Evolutionary conservation across 2,888 invertebrate species (phyloP).

Genomic region (Fissipunctia ypsillon): DNA sequence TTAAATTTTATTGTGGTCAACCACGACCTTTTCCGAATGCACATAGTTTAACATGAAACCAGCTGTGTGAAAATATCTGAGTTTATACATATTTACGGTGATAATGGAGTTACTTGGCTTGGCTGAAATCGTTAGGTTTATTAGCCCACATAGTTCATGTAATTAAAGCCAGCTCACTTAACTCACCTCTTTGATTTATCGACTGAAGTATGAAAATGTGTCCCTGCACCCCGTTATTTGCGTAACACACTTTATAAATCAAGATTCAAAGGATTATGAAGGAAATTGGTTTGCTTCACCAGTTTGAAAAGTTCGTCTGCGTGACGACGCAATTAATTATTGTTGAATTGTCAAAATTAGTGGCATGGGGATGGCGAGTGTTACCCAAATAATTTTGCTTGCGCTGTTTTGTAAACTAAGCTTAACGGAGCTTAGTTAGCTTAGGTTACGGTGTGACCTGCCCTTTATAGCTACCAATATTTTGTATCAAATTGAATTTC

Average conservation of each 20-base stretch:
- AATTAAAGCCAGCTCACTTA: neutral
- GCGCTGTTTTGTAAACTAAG: neutral
- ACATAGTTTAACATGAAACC: neutral
- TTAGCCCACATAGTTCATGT: neutral
- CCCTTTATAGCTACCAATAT: conserved; percentile 26
- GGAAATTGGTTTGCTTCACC: neutral
- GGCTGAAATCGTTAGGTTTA: neutral
- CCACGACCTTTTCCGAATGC: neutral
- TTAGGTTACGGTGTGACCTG: neutral
- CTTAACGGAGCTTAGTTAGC: neutral
- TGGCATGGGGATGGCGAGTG: neutral
- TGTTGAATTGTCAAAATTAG: neutral
- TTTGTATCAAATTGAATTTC: conserved; percentile 45
- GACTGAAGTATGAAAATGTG: neutral
- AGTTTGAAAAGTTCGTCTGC: neutral
- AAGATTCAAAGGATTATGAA: neutral
- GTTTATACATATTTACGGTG: too few species aligned
- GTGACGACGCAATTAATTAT: too few species aligned
- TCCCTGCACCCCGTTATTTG: too few species aligned
- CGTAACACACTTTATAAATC: neutral
- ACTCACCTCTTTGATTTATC: neutral
- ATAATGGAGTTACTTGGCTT: too few species aligned
- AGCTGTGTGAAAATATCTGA: neutral
- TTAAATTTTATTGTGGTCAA: neutral
- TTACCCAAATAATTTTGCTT: neutral